Conservation (phyloP, 1,140 invertebrate species). For the Aplysia californica region DNA sequence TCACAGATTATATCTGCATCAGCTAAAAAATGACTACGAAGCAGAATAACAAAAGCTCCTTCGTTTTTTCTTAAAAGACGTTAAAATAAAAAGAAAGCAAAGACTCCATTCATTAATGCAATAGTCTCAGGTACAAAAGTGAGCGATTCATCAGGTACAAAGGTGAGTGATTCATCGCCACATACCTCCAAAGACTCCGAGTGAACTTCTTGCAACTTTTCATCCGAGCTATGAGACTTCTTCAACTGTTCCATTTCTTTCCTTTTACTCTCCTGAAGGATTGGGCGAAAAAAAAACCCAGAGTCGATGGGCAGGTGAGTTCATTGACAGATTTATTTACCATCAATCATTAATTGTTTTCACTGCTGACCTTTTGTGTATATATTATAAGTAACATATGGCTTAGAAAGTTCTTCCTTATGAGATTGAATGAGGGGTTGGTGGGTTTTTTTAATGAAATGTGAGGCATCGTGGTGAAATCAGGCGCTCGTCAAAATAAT, state of each 20-base stretch:
- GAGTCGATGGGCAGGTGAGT: background rate
- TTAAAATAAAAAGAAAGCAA: too few relatives aligned
- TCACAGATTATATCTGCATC: too few relatives aligned
- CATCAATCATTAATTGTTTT: background rate
- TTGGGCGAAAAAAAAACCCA: background rate
- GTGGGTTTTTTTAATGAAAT: background rate
- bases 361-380: background rate
- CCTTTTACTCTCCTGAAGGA: slow-evolving; percentile 37
- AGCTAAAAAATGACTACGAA: too few relatives aligned
- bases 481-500: too few relatives aligned
- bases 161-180: background rate
- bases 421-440: background rate
- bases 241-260: slow-evolving; percentile 47
- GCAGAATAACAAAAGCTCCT: too few relatives aligned
- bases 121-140: background rate
- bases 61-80: background rate
- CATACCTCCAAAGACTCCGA: slow-evolving; percentile 59
- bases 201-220: slow-evolving; percentile 50
- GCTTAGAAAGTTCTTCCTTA: background rate
- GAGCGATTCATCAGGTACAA: background rate
- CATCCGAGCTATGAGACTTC: slow-evolving; percentile 46
- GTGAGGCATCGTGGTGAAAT: too few relatives aligned
- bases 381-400: background rate
- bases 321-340: background rate
- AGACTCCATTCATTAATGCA: background rate